Conservation (phyloP, 2,113 vertebrate species). For the Alethe diademata region DNA sequence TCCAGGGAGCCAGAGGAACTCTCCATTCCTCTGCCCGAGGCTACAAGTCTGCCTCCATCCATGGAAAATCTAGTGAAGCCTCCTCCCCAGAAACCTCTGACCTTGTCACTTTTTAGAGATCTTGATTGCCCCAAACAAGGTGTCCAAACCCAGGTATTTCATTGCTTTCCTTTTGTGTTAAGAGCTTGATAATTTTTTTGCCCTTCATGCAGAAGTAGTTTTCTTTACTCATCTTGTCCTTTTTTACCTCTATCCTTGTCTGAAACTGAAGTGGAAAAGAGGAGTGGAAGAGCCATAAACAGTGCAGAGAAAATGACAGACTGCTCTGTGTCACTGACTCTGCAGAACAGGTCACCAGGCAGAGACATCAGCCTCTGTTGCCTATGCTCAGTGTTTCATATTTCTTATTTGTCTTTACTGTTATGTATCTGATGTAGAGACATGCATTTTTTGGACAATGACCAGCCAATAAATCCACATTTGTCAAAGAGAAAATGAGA, state of each 20-base stretch:
- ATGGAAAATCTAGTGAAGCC: not conserved
- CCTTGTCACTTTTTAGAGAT: not conserved
- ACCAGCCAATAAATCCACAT: slow-evolving; percentile 41
- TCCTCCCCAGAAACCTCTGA: not conserved
- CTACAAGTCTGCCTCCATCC: not conserved
- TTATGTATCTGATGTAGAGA: slow-evolving; percentile 43
- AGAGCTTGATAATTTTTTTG: not conserved
- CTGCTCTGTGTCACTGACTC: slow-evolving; percentile 36
- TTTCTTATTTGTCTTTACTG: slow-evolving; percentile 44
- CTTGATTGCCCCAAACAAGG: not conserved
- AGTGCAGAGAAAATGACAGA: slow-evolving; percentile 21
- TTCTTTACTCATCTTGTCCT: not conserved
- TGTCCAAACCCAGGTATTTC: not conserved
- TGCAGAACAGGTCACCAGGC: slow-evolving; percentile 27
- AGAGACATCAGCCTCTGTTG: not conserved
- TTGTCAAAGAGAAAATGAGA: slow-evolving; percentile 68
- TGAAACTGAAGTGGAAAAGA: slow-evolving; percentile 4
- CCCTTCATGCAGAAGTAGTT: not conserved
- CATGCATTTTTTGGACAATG: slow-evolving; percentile 1
- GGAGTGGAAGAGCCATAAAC: not conserved
- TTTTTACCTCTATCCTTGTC: not conserved
- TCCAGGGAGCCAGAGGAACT: not conserved
- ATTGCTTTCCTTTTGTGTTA: not conserved
- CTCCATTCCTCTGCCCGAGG: not conserved
- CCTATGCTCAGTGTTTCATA: not conserved